Evolutionary conservation across 92 coral and sea anemone genomes (phyloP), one percentile per base, ranked within the genome.

Genomic region (Phenganax subtilis): DNA sequence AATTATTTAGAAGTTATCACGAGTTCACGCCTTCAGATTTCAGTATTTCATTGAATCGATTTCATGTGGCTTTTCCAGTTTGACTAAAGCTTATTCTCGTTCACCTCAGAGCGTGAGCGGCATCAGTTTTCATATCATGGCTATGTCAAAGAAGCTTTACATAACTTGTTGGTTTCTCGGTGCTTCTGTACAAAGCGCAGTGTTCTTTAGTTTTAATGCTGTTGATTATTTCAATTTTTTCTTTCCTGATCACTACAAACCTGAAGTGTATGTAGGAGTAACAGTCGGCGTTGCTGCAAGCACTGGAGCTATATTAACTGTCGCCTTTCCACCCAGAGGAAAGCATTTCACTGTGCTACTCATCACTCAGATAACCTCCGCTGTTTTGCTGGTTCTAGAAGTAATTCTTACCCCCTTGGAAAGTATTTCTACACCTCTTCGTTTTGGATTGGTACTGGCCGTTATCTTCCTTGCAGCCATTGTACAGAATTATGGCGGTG

Each of bases 141-240:
- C 87, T 44, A 74, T 85, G 11, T 81, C 93, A 12, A 85, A 80
- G 84, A 92, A 86, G 72, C 90, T 92, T 51, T 92, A 92, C 78
- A 54, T 92, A 17, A 17, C 97, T 6, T 92, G 93, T 70, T 92
- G 97, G 97, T 92, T 92, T 81, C 93, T 92, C 7, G 97, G 97
- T 10, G 97, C 97, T 10, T 85, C 97, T 20, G 97, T 92, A 8
- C 97, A 92, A 73, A 92, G 97, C 71, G 93, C 93, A 10, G 90
- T 89, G 71, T 89, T 92, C 52, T 90, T 92, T 82, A 88, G 90
- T 70, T 92, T 82, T 81, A 92, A 92, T 53, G 97, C 93, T 9
- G 97, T 86, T 20, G 97, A 92, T 72, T 92, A 92, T 72, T 92
- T 89, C 89, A 92, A 92, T 83, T 92, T 62, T 72, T 92, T 92